Base-by-base conservation (phyloP, 2,113 vertebrate species). In the Chamaetylas fuelleborni region DNA sequence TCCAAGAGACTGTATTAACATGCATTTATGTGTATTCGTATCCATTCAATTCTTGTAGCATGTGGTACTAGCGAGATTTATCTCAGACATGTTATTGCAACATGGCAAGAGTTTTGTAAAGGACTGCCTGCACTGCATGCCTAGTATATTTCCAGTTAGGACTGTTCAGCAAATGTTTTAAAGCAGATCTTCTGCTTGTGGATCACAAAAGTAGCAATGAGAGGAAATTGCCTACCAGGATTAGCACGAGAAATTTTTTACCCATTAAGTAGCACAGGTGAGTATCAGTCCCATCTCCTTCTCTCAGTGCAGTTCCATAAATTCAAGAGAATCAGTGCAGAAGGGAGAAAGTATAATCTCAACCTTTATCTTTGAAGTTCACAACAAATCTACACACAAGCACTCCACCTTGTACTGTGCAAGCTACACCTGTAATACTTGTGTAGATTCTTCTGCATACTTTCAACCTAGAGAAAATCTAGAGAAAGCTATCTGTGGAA, bases 351-450 rank as follows among this genome's bases (percentile, higher is more conserved):
- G 28, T 14, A 40, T 33, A 69, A 73, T 64, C n/a, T 83, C 31
- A 81, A 1, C 6, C 19, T 61, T 86, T 67, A 40, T 56, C 16
- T 57, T 34, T 48, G 50, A 86, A 83, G 17, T 11, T 65, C 54
- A 38, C 7, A n/a, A 26, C 6, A 53, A 78, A 78, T 61, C 50
- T 61, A 31, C 50, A 56, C 14, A n/a, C 5, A 67, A 45, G 9
- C n/a, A 24, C 22, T 47, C 8, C 18, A 28, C 5, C 1, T 1
- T 16, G 10, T 45, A 43, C 23, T 45, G 2, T 14, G 23, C 23
- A 48, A 48, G 13, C 23, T 48, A 48, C 4, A 42, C 31, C 29
- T 56, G 14, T 45, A 61, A 70, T 42, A 19, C 13, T 28, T 43
- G 31, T 7, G 8, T 43, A 67, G 66, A 42, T 3, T 40, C 33